Evolutionary conservation across 2,888 invertebrate species (phyloP), one percentile per base, ranked within the genome.

Genomic region (Keiferia lycopersicella): DNA sequence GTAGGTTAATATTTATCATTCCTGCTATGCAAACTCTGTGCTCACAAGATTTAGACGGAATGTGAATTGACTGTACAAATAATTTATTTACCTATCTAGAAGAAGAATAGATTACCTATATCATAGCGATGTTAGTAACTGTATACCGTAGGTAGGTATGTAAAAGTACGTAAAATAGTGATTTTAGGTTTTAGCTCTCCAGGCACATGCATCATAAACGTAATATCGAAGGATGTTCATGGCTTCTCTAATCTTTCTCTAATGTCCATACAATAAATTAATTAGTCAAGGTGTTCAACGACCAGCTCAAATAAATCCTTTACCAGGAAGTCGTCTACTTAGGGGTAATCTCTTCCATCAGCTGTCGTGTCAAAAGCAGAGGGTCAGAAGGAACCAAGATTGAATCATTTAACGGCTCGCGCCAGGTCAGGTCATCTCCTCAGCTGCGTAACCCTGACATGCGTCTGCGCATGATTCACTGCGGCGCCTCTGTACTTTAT

Each of bases 371-470:
- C 41, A 41, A 12, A 41, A 41, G 41, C 2, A 41, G 41, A 41
- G 41, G 41, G 41, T 14, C 41, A 41, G 2, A 14, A n/a, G 14
- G 14, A 41, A 41, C 14, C 12, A 14, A 41, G 41, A 41, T 41
- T 41, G 41, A 61, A 66, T 66, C 62, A 64, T 38, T 62, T 39
- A 51, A 51, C 51, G 20, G 18, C 20, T 51, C 74, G 68, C 66
- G 73, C 68, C 83, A 83, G 83, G 51, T 51, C 22, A 22, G 51
- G 20, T 51, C 73, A 83, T 41, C 26, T 75, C 76, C 75, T 76
- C 83, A 82, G 81, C 84, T 85, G 86, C 76, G 74, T 75, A 73
- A 73, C 71, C 68, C 66, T 75, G 67, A 71, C 67, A 71, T 69
- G 66, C 66, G 61, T 63, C 70, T 84, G 81, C 66, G 60, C 63